Percentiles rank a stretch among this genome's conserved stretches.
phyloP scores from a whole-genome alignment of 1,140 invertebrate species.

The Schlechtendalia chinensis region DNA sequence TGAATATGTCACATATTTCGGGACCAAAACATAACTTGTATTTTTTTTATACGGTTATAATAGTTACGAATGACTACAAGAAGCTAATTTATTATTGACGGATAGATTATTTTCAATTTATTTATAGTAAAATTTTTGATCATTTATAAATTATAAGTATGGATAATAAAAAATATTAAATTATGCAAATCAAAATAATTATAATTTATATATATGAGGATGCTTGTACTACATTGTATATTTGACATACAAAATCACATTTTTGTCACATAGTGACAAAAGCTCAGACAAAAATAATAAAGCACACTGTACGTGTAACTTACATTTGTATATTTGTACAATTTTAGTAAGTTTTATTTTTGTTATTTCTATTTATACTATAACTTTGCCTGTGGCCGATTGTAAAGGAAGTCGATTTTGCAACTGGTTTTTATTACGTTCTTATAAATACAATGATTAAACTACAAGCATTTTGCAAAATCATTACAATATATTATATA shows the following conservation, averaged over 20 bases:
- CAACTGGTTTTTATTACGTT: slow-evolving; percentile 47
- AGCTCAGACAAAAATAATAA: not conserved
- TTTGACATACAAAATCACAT: not conserved
- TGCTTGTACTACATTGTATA: not conserved
- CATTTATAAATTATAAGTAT: not conserved
- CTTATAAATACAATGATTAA: not conserved
- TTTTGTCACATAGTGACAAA: not conserved
- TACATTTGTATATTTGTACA: too few relatives aligned
- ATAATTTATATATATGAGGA: not conserved
- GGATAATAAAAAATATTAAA: not conserved
- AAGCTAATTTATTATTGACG: not conserved
- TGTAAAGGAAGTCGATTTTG: not conserved
- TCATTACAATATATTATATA: not conserved
- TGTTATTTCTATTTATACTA: not conserved
- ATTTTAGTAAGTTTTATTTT: not conserved
- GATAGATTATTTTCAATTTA: not conserved
- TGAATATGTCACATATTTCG: not conserved
- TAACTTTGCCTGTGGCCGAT: not conserved
- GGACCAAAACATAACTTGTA: not conserved
- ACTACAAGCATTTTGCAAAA: not conserved
- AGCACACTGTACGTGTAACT: too few relatives aligned
- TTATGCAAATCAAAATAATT: not conserved
- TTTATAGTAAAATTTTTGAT: not conserved
- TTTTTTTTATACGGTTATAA: not conserved
- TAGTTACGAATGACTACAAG: not conserved